phyloP scores from a whole-genome alignment of 2,113 vertebrate species.

The Rhegmatorhina hoffmannsi region DNA sequence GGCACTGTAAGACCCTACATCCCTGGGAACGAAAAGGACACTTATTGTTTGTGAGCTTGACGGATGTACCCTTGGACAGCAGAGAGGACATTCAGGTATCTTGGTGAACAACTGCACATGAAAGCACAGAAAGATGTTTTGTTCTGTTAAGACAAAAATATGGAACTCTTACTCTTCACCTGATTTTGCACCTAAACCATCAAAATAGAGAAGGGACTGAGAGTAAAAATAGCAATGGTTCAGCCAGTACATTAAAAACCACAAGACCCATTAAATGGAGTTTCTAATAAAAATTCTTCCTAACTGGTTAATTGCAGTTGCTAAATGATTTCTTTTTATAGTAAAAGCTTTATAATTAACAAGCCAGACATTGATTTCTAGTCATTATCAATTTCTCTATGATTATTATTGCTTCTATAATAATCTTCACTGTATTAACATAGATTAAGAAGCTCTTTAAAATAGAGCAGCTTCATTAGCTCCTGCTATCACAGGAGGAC shows the following conservation, averaged over 20 bases:
- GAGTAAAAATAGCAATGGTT: constrained; percentile 26
- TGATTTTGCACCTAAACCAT: background rate
- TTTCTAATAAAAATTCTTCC: constrained; percentile 68
- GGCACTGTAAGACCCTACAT: background rate
- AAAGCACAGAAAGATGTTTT: background rate
- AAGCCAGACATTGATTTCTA: constrained; percentile 74
- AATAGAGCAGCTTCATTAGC: constrained; percentile 71
- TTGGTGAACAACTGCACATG: background rate
- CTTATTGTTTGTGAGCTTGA: accelerated
- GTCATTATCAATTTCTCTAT: constrained; percentile 75
- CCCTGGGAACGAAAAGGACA: background rate
- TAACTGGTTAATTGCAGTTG: constrained; percentile 68
- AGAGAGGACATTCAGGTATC: background rate
- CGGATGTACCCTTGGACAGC: background rate
- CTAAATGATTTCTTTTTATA: constrained; percentile 79
- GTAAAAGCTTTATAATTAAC: constrained; percentile 77
- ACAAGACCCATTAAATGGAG: constrained; percentile 41
- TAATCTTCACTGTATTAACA: constrained; percentile 72
- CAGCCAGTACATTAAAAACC: constrained; percentile 42
- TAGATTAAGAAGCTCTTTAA: constrained; percentile 73
- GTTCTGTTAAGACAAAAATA: background rate
- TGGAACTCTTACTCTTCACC: background rate
- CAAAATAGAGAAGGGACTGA: background rate
- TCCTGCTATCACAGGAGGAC: constrained; percentile 38
- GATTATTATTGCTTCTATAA: constrained; percentile 77